Evolutionary conservation across 2,888 invertebrate species (phyloP), one percentile per base, ranked within the genome.

Genomic region (Dryadula phaetusa): DNA sequence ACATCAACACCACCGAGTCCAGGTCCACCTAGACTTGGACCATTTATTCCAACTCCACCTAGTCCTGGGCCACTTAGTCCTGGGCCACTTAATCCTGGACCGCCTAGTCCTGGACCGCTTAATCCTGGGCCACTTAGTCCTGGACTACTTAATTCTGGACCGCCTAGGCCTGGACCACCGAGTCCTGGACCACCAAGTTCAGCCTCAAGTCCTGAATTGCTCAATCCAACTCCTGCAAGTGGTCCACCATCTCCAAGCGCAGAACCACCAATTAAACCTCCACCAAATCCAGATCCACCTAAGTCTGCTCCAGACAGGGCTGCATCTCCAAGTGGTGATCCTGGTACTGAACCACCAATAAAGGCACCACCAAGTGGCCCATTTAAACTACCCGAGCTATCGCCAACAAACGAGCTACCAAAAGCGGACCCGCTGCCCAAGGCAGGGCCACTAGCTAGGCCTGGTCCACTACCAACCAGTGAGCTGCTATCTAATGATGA

Each of bases 221-320:
- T 28, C 3, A 64, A 3, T 52, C 62, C 61, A 2, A 49, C 61
- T 8, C 49, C 62, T 10, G 4, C 40, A 22, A 62, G 12, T 14
- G 64, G 40, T 37, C 34, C 56, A 20, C 69, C 68, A 14, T n/a
- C n/a, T n/a, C 44, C 63, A 12, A 74, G 25, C 6, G 20, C 46
- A 46, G 62, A 68, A 3, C 71, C 54, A 28, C 66, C 75, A 28
- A n/a, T 62, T 2, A 60, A n/a, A 14, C 42, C 44, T n/a, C 68
- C 64, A 20, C 58, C 66, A 18, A 52, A 54, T 40, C 12, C 63
- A 14, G 34, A 18, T 20, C 34, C 70, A 10, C 40, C 62, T 0
- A 72, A n/a, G 28, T 62, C 71, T 2, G 70, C 53, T n/a, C 66
- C 69, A 42, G 47, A 67, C 0, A 75, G 40, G n/a, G 61, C 69